phyloP scores from a whole-genome alignment of 64 coral and sea anemone genomes.

The Actinia tenebrosa region DNA sequence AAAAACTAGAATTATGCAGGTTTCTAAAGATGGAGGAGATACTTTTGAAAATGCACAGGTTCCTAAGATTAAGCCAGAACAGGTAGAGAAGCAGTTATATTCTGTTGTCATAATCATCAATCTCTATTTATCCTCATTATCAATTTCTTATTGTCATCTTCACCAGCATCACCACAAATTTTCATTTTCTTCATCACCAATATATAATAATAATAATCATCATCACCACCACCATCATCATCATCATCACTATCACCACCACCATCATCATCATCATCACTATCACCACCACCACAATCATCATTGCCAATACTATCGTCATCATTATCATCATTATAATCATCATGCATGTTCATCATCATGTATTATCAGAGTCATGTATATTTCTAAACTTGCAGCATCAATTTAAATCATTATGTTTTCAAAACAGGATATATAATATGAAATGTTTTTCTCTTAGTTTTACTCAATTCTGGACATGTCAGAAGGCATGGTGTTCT shows the following conservation, averaged over 20 bases:
- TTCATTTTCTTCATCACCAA: no score
- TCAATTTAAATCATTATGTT: not conserved
- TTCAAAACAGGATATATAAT: not conserved
- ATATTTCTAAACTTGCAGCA: not conserved
- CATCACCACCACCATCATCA: no score
- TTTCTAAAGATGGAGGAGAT: slow-evolving; percentile 61
- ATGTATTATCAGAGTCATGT: not conserved
- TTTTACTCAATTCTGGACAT: slow-evolving; percentile 94
- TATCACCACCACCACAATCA: not conserved
- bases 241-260: not conserved
- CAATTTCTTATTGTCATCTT: not conserved
- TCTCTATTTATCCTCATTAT: not conserved
- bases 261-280: no score
- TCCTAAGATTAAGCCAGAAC: slow-evolving; percentile 58
- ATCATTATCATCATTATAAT: not conserved
- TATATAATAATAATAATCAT: no score
- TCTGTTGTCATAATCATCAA: not conserved
- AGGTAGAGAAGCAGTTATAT: slow-evolving; percentile 16
- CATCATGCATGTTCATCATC: no score
- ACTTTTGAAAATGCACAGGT: slow-evolving; percentile 54
- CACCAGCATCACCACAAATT: not conserved
- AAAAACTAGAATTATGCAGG: slow-evolving; percentile 64
- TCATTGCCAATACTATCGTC: not conserved
- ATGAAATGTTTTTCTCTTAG: slow-evolving; percentile 13
- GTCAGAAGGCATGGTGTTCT: slow-evolving; percentile 90